These are phyloP conservation scores for Cataglyphis cursor DNA, from an alignment of 2,888 invertebrate species.

Conservation along the genomic window DNA sequence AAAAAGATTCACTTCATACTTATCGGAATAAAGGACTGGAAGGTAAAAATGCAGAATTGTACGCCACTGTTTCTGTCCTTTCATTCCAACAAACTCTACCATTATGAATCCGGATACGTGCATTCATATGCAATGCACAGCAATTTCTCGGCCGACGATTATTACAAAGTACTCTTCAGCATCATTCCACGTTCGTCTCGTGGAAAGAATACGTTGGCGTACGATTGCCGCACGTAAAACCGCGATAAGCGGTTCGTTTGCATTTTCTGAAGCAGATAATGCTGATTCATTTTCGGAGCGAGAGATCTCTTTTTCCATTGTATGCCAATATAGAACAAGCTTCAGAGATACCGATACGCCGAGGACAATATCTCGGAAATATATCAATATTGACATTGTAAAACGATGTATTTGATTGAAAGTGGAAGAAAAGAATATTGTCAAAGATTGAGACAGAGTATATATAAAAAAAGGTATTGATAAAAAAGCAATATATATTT, in stretches of 20 bases:
- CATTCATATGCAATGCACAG: slow-evolving; percentile 20
- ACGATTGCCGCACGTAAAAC: slow-evolving; percentile 41
- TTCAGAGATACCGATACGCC: background rate
- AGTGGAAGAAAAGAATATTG: background rate
- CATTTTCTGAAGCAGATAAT: slow-evolving; percentile 45
- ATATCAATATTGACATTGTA: slow-evolving; percentile 3
- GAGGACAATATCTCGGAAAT: background rate
- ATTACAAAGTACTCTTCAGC: slow-evolving; percentile 44
- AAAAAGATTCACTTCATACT: background rate
- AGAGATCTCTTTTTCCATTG: background rate
- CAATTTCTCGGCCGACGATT: slow-evolving; percentile 38
- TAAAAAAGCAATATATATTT: background rate
- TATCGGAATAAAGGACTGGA: background rate
- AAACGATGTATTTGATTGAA: background rate
- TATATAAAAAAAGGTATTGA: too few relatives aligned
- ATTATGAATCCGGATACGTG: slow-evolving; percentile 40
- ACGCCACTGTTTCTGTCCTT: slow-evolving; percentile 4
- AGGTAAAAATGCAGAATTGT: slow-evolving; percentile 5
- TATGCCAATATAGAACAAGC: background rate
- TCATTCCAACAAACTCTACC: slow-evolving; percentile 17
- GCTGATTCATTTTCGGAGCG: slow-evolving; percentile 47
- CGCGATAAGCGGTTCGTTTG: slow-evolving; percentile 47
- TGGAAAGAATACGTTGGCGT: slow-evolving; percentile 45
- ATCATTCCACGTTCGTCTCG: slow-evolving; percentile 24
- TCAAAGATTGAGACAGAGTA: background rate